Evolutionary conservation across 2,113 vertebrate genomes (phyloP), one percentile per base, ranked within the genome.

Genomic region (Poicephalus meyeri): DNA sequence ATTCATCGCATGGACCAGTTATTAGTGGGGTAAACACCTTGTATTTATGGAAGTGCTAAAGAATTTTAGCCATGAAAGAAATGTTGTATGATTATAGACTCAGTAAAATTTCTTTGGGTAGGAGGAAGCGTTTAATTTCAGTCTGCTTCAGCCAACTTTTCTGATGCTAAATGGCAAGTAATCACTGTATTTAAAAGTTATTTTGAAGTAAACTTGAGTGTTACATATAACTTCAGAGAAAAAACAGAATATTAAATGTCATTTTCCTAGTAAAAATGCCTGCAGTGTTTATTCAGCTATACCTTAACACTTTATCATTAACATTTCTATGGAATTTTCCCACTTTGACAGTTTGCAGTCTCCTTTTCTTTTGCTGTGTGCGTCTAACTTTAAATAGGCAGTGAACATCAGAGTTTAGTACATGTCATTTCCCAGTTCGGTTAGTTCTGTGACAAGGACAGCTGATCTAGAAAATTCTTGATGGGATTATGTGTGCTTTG

Each of bases 51-150:
- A 65, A 88, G 42, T 78, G 42, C 80, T 88, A 24, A 96, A 94
- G 90, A 89, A 92, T 93, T 93, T 86, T 91, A 94, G 44, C 72
- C 78, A 84, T 69, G 65, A 90, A 74, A 11, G 14, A 89, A 89
- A 96, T 87, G 76, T 50, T 63, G 14, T 21, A 10, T 86, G 89
- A 93, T 93, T 93, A 89, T 71, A 92, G 83, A 72, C 66, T 89
- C 44, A 52, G 47, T 64, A 68, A 74, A 60, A n/a, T 74, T 52
- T 86, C 63, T 93, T 89, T 82, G 86, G n/a, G 26, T 49, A 41
- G 73, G 63, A 93, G 77, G 83, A 89, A 85, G 73, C 65, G 29
- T 89, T 93, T 92, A 81, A 92, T 96, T 95, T 94, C 65, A 61
- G 73, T 82, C 58, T 91, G 65, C 70, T 89, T 17, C 80, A 81